Base-by-base conservation (phyloP, 2,113 vertebrate species). In the Eonycteris spelaea region DNA sequence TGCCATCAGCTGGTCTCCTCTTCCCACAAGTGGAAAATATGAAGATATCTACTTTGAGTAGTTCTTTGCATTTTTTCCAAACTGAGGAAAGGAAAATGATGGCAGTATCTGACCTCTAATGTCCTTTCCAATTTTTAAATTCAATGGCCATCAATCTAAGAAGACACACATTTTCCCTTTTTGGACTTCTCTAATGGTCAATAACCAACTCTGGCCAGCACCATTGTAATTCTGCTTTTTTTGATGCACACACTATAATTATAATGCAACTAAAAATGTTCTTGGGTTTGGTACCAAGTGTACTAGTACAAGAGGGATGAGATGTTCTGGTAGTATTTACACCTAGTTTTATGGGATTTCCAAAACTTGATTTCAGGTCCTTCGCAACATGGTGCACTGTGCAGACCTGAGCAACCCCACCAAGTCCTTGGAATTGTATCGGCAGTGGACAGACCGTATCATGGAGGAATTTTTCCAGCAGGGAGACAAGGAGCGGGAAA, bases 381-480 rank as follows among this genome's bases (percentile, higher is more conserved):
- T 99, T 97, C 98, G 99, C 53, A 99, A 99, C 82, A 99, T 99
- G 99, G 99, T 99, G 40, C 99, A 99, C 96, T 99, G 99, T 90
- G 99, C 99, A 0, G 99, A 99, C 96, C 98, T 99, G 97, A 99
- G 99, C 92, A 99, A 99, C 77, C 99, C 99, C 91, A 99, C 99
- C 71, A 99, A 99, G 96, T 99, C 99, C 2, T 98, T 99, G 98
- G 99, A 99, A 91, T 98, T 99, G 75, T 99, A 99, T 98, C 98
- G 99, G 22, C 99, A 99, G 97, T 99, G 99, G 99, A 99, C 99
- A 0, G 99, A 99, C 98, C 98, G 99, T 86, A 99, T 99, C 98
- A 99, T 99, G 99, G 99, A 99, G 7, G 99, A 99, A 97, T 99
- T 99, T 98, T 99, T 99, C 98, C 99, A 99, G 95, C 99, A 99